A percentile compares a stretch with the other conserved stretches of the same genome.
Evolutionary conservation across 2,888 invertebrate species (phyloP).

Genomic region (Acrobeloides nanus): DNA sequence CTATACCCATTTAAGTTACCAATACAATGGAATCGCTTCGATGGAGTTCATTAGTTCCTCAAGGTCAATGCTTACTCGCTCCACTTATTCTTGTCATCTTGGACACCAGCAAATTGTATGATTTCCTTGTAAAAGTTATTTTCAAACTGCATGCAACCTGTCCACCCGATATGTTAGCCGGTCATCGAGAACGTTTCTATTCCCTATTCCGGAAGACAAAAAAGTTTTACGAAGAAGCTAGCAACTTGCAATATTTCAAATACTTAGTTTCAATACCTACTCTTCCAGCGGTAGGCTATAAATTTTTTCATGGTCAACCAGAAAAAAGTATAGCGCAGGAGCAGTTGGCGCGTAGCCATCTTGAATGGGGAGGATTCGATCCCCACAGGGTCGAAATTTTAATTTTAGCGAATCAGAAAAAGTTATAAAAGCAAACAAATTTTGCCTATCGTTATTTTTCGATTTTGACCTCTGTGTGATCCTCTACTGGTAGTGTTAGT

Average conservation of each 20-base stretch:
- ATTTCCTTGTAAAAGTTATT: slow-evolving; percentile 87
- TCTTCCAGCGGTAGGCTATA: slow-evolving; percentile 69
- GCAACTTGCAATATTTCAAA: slow-evolving; percentile 91
- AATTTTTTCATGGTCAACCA: slow-evolving; percentile 1
- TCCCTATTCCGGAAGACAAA: slow-evolving; percentile 62
- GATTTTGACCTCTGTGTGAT: too few relatives aligned
- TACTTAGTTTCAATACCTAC: slow-evolving; percentile 85
- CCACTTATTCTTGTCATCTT: slow-evolving; percentile 77
- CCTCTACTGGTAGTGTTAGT: too few relatives aligned
- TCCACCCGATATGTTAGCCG: slow-evolving; percentile 79
- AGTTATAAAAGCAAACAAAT: too few relatives aligned
- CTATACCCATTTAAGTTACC: slow-evolving; percentile 78
- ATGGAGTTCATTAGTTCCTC: slow-evolving; percentile 91
- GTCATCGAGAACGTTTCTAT: slow-evolving; percentile 80
- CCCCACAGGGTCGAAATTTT: too few relatives aligned
- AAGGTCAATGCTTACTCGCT: slow-evolving; percentile 89
- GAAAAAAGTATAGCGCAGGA: too few relatives aligned
- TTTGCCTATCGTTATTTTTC: too few relatives aligned
- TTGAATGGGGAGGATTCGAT: too few relatives aligned
- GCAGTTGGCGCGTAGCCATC: too few relatives aligned
- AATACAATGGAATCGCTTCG: slow-evolving; percentile 83
- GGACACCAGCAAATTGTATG: slow-evolving; percentile 86
- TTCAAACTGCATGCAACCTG: slow-evolving; percentile 83
- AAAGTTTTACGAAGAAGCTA: slow-evolving; percentile 82
- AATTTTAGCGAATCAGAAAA: too few relatives aligned